Conservation (phyloP, 2,888 invertebrate genomes). For the Tinea semifulvella region DNA sequence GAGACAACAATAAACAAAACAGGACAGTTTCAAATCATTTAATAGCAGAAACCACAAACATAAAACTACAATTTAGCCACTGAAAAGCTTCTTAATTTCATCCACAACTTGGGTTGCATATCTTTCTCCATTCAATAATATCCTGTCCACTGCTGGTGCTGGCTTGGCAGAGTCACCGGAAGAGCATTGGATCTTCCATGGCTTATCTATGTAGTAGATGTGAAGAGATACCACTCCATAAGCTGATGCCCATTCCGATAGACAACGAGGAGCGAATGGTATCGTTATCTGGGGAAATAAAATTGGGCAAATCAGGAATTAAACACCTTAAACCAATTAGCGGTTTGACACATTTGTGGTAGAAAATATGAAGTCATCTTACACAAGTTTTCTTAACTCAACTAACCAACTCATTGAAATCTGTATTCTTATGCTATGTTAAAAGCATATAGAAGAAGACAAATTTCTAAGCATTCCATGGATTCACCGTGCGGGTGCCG, state of each 20-base stretch:
- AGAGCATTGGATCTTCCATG: conserved; percentile 39
- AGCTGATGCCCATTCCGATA: conserved; percentile 28
- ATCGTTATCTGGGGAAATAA: conserved; percentile 35
- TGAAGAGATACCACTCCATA: conserved; percentile 36
- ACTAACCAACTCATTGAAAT: too few species aligned
- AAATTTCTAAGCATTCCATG: too few species aligned
- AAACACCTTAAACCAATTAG: too few species aligned
- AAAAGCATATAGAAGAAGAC: too few species aligned
- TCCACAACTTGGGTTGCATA: conserved; percentile 36
- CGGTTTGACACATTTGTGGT: too few species aligned
- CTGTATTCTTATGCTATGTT: too few species aligned
- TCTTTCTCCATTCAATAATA: conserved; percentile 28
- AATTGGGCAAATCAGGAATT: too few species aligned
- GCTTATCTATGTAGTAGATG: conserved; percentile 43
- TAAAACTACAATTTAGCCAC: conserved; percentile 15
- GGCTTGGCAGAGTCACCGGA: conserved; percentile 24
- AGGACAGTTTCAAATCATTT: too few species aligned
- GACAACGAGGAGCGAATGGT: conserved; percentile 35
- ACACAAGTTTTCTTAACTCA: too few species aligned
- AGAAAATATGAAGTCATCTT: too few species aligned
- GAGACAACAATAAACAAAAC: too few species aligned
- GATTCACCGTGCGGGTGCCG: too few species aligned
- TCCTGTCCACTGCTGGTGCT: conserved; percentile 26
- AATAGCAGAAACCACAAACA: neutral
- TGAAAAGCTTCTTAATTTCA: conserved; percentile 33